Conservation (phyloP, 53 echinoderm and acorn worm genomes). For the Antedon mediterranea region DNA sequence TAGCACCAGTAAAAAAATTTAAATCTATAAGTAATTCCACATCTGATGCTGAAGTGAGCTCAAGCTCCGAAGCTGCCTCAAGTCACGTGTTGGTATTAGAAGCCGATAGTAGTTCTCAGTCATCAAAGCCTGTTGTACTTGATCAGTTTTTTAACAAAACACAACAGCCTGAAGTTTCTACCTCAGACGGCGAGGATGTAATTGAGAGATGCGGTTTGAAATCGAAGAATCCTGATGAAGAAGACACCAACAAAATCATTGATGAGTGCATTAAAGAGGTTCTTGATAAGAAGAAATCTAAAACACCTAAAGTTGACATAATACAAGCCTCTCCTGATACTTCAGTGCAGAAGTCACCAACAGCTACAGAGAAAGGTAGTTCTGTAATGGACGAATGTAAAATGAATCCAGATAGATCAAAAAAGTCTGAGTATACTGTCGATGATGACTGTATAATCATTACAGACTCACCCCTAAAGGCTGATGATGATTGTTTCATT, state of each 20-base stretch:
- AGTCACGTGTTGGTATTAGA: background rate
- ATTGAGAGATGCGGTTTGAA: background rate
- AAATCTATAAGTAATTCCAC: background rate
- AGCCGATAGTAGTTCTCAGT: conserved; percentile 6
- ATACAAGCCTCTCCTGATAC: background rate
- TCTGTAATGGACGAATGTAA: too few species aligned
- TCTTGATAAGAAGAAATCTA: too few species aligned
- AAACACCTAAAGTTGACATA: background rate
- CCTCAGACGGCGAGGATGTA: conserved; percentile 1
- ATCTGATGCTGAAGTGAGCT: conserved; percentile 52
- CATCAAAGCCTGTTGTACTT: conserved; percentile 14
- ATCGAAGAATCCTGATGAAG: background rate
- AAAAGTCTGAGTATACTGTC: too few species aligned
- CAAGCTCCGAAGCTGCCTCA: conserved; percentile 52
- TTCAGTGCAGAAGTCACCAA: background rate
- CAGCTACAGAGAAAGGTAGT: background rate
- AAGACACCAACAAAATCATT: too few species aligned
- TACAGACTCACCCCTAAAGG: background rate
- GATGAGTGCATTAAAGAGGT: too few species aligned
- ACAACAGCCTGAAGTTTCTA: conserved; percentile 65
- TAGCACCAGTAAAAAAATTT: background rate
- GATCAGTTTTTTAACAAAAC: conserved; percentile 66
- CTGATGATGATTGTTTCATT: too few species aligned
- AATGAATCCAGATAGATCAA: background rate
- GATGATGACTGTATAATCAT: too few species aligned